Conservation (phyloP, 2,797 vertebrate species). For the Alexandromys oeconomus region DNA sequence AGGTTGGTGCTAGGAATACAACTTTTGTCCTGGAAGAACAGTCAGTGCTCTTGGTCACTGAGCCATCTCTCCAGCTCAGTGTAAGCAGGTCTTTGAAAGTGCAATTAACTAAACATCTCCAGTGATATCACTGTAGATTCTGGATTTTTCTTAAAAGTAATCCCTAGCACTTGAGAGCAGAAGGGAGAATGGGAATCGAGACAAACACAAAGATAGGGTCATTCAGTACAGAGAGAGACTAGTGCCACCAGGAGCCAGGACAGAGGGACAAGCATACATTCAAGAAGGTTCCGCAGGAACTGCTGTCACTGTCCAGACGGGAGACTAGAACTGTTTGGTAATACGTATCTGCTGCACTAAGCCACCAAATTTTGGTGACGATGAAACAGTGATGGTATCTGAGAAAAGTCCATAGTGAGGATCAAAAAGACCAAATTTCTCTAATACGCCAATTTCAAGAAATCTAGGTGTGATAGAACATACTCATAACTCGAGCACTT, state of each 20-base stretch:
- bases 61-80: background rate
- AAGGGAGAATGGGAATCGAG: background rate
- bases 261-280: background rate
- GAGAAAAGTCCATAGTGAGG: background rate
- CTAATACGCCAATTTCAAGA: background rate
- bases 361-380: background rate
- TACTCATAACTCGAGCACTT: background rate
- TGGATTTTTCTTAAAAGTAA: background rate
- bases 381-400: background rate
- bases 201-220: background rate
- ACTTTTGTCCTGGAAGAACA: background rate
- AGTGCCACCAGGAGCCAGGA: background rate
- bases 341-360: background rate
- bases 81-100: background rate
- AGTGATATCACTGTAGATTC: slow-evolving; percentile 13
- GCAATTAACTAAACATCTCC: background rate
- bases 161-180: background rate
- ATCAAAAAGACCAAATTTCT: slow-evolving; percentile 31
- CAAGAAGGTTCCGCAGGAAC: background rate
- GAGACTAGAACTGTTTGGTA: background rate
- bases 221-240: background rate
- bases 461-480: background rate
- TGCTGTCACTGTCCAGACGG: background rate
- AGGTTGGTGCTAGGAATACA: background rate
- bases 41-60: background rate